phyloP scores from a whole-genome alignment of 2,888 invertebrate genomes.

The Tetanocera ferruginea region DNA sequence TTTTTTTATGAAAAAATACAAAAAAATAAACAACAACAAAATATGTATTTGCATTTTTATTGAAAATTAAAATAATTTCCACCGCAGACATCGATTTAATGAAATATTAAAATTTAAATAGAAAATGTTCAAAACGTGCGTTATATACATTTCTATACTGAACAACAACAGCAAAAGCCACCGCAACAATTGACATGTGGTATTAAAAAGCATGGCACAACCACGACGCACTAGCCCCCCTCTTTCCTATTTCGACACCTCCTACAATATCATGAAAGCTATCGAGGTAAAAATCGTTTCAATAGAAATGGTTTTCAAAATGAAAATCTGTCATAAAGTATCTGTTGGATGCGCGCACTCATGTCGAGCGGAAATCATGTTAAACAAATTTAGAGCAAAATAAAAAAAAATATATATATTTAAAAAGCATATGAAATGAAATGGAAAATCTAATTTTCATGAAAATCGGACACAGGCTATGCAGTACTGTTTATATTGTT shows the following conservation, averaged over 20 bases:
- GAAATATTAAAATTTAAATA: slow-evolving; percentile 39
- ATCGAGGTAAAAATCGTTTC: background rate
- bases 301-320: background rate
- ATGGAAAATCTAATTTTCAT: background rate
- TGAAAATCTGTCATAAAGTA: slow-evolving; percentile 26
- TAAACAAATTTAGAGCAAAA: background rate
- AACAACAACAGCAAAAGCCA: background rate
- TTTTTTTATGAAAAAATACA: background rate
- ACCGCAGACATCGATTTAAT: slow-evolving; percentile 56
- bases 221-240: background rate
- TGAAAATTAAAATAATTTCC: slow-evolving; percentile 57
- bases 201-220: background rate
- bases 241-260: background rate
- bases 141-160: no score
- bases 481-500: no score
- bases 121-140: slow-evolving; percentile 1
- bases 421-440: background rate
- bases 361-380: background rate
- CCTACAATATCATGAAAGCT: background rate
- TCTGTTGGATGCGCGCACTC: slow-evolving; percentile 7
- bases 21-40: slow-evolving; percentile 21
- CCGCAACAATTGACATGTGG: slow-evolving; percentile 15
- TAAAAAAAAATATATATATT: background rate
- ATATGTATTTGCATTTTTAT: slow-evolving; percentile 57
- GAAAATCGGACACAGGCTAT: background rate